Percentiles rank a stretch among this genome's conserved stretches.
These are phyloP conservation scores for Cyprinus carpio DNA, from an alignment of 2,113 vertebrate genomes.

Conservation along the genomic window DNA sequence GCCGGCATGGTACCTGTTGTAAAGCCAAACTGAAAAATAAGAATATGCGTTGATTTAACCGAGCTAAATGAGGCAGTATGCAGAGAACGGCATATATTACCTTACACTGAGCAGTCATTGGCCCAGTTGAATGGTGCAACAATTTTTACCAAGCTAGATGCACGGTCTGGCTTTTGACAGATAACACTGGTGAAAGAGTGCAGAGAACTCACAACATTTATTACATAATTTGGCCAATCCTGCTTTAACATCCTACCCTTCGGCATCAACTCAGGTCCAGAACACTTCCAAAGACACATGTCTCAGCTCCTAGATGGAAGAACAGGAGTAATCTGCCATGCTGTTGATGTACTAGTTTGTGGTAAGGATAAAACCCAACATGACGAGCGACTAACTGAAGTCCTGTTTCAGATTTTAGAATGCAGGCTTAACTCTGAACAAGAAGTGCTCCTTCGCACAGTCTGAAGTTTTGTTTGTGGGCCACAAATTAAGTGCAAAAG, in stretches of 20 bases:
- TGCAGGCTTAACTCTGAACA: neutral
- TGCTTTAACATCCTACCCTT: neutral
- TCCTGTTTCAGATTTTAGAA: neutral
- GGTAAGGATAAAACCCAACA: neutral
- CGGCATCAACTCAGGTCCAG: slow-evolving; percentile 10
- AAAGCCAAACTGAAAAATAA: too few relatives aligned
- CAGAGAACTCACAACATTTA: neutral
- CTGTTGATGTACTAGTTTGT: neutral
- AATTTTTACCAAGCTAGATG: too few relatives aligned
- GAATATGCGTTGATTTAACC: too few relatives aligned
- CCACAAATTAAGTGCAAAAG: neutral
- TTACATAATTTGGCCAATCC: neutral
- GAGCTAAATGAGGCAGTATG: too few relatives aligned
- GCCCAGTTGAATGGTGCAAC: too few relatives aligned
- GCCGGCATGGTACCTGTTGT: too few relatives aligned
- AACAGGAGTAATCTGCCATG: neutral
- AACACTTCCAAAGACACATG: neutral
- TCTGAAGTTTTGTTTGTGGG: neutral
- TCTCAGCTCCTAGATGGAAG: neutral
- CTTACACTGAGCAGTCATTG: too few relatives aligned
- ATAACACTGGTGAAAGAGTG: too few relatives aligned
- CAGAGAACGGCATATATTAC: too few relatives aligned
- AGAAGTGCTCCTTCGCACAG: neutral
- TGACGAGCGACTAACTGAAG: neutral
- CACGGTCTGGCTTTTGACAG: too few relatives aligned